Percentiles rank a stretch among this genome's conserved stretches.
Evolutionary conservation across 2,113 vertebrate genomes (phyloP).

Genomic region (Crotophaga sulcirostris): DNA sequence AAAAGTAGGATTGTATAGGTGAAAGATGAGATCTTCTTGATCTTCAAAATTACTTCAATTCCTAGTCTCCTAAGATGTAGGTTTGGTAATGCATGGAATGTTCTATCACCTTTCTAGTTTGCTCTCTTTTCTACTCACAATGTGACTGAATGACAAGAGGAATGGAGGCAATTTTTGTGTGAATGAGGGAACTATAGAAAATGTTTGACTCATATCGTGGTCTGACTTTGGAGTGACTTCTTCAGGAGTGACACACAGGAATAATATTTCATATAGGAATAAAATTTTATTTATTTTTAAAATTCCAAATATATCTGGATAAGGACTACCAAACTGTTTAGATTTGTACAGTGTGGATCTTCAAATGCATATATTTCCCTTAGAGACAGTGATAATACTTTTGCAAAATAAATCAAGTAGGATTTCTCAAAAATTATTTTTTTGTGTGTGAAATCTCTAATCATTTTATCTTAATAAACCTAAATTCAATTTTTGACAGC

Average conservation of each 20-base stretch:
- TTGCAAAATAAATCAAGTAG: neutral
- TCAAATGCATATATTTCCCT: neutral
- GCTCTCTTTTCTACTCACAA: neutral
- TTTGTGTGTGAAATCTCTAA: neutral
- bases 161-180: neutral
- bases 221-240: neutral
- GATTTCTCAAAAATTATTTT: neutral
- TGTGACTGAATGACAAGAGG: neutral
- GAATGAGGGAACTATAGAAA: neutral
- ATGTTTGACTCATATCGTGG: neutral
- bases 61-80: neutral
- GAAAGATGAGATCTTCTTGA: neutral
- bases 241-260: neutral
- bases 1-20: neutral
- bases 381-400: neutral
- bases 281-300: neutral
- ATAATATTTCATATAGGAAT: neutral
- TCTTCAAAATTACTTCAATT: neutral
- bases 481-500: neutral
- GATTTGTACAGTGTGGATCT: neutral
- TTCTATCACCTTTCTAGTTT: neutral
- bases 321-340: neutral
- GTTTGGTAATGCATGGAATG: neutral
- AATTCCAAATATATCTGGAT: neutral
- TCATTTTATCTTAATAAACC: neutral